phyloP scores from a whole-genome alignment of 1,140 invertebrate genomes.

The Carposina sasakii region DNA sequence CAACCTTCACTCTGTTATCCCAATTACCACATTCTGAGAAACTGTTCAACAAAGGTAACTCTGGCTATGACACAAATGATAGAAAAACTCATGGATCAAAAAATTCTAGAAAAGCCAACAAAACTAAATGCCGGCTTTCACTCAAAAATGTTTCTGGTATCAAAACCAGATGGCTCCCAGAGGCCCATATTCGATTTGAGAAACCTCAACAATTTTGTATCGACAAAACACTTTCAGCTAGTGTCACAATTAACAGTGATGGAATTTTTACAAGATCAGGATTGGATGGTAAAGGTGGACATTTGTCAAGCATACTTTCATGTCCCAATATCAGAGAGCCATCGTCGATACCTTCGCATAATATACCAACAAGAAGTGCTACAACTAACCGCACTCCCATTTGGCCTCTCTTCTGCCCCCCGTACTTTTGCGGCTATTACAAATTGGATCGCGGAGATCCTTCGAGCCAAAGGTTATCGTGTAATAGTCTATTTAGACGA shows the following conservation, averaged over 20 bases:
- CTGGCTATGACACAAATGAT: slow-evolving; percentile 24
- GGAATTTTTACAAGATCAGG: slow-evolving; percentile 14
- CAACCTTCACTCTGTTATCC: slow-evolving; percentile 18
- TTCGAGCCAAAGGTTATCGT: slow-evolving; percentile 15
- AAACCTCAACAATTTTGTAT: slow-evolving; percentile 18
- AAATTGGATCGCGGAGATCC: slow-evolving; percentile 17
- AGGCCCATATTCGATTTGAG: slow-evolving; percentile 27
- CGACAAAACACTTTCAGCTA: slow-evolving; percentile 1
- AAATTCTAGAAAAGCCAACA: slow-evolving; percentile 18
- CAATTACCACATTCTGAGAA: neutral
- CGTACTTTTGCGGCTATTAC: slow-evolving; percentile 9
- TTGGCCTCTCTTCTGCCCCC: slow-evolving; percentile 18
- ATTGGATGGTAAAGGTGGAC: slow-evolving; percentile 27
- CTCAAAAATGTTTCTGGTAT: slow-evolving; percentile 31
- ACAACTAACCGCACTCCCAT: slow-evolving; percentile 20
- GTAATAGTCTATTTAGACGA: slow-evolving; percentile 16
- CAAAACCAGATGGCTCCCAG: neutral
- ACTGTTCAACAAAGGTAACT: slow-evolving; percentile 18
- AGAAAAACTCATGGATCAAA: slow-evolving; percentile 9
- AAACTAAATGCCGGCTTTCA: slow-evolving; percentile 19
- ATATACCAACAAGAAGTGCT: slow-evolving; percentile 11
- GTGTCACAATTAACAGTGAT: slow-evolving; percentile 7
- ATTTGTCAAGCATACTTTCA: slow-evolving; percentile 49
- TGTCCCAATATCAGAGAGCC: slow-evolving; percentile 12
- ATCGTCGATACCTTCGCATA: slow-evolving; percentile 13